These are phyloP conservation scores for Cheilosia soror DNA, from an alignment of 2,888 invertebrate genomes.

Conservation along the genomic window DNA sequence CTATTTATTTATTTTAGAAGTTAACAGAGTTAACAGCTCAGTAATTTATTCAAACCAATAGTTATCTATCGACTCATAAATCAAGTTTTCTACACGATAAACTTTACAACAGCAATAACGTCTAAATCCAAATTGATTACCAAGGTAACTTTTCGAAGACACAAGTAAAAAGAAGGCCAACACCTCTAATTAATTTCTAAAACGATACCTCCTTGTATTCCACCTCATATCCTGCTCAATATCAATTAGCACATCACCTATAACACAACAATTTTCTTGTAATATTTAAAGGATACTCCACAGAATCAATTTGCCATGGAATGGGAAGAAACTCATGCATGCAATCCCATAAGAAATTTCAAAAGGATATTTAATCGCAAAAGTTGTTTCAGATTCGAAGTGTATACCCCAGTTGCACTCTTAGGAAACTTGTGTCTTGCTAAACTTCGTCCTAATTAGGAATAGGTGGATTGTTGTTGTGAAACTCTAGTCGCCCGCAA, in stretches of 20 bases:
- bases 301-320: not conserved
- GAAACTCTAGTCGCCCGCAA: constrained; percentile 1
- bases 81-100: constrained; percentile 48
- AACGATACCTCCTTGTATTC: not conserved
- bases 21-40: too few species aligned
- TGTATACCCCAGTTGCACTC: constrained; percentile 13
- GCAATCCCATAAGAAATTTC: not conserved
- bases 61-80: constrained; percentile 11
- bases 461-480: constrained; percentile 11
- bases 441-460: constrained; percentile 41
- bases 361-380: constrained; percentile 31
- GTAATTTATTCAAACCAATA: too few species aligned
- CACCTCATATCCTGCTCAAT: constrained; percentile 6
- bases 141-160: constrained; percentile 29
- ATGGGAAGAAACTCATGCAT: too few species aligned
- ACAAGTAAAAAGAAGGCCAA: constrained; percentile 1
- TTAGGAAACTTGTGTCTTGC: constrained; percentile 33
- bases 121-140: constrained; percentile 42
- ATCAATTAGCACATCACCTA: constrained; percentile 32
- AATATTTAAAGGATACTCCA: constrained; percentile 10
- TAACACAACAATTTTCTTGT: not conserved
- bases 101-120: constrained; percentile 36
- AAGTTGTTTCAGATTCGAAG: constrained; percentile 14
- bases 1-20: too few species aligned
- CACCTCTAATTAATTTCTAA: constrained; percentile 20